phyloP scores from a whole-genome alignment of 2,888 invertebrate species.

The Brachylomia viminalis region DNA sequence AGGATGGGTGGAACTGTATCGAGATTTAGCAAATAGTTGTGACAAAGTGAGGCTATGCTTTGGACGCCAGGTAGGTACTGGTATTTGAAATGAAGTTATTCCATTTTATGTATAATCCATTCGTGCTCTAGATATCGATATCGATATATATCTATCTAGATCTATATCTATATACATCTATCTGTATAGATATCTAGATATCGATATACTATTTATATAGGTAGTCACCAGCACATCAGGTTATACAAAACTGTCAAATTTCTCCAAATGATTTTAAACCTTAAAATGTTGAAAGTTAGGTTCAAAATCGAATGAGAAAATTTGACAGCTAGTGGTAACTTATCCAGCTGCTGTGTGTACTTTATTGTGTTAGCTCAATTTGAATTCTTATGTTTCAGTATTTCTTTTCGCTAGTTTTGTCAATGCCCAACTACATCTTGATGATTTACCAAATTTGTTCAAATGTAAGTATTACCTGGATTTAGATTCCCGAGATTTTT shows the following conservation, averaged over 20 bases:
- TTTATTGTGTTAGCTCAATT: background rate
- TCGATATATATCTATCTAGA: no score
- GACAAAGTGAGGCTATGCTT: conserved; percentile 23
- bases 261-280: no score
- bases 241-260: no score
- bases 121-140: background rate
- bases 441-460: conserved; percentile 24
- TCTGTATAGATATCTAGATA: no score
- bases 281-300: no score
- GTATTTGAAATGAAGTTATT: background rate
- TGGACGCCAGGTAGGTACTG: conserved; percentile 23
- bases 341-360: no score
- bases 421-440: conserved; percentile 23
- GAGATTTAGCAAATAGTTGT: conserved; percentile 29
- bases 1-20: conserved; percentile 27
- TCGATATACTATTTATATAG: no score
- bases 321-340: no score
- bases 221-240: no score
- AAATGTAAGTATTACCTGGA: conserved; percentile 20
- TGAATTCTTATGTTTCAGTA: conserved; percentile 30
- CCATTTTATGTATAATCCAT: background rate
- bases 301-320: no score
- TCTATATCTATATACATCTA: no score
- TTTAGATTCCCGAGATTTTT: no score
- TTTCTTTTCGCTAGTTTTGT: conserved; percentile 27